phyloP scores from a whole-genome alignment of 1,140 invertebrate species.

The Cyclina sinensis region DNA sequence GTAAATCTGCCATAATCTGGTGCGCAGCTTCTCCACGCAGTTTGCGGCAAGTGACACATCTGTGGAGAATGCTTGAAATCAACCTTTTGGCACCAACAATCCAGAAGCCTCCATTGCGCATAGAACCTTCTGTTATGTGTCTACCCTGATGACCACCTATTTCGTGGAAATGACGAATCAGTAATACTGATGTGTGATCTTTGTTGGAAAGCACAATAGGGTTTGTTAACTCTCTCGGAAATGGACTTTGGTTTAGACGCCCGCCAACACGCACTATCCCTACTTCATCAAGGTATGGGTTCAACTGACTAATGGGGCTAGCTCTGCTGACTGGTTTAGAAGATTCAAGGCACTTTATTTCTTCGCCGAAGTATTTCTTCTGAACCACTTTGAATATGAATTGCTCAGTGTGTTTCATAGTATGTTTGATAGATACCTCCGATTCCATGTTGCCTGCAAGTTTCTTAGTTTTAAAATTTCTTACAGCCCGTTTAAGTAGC shows the following conservation, averaged over 20 bases:
- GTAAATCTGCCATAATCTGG: conserved; percentile 73
- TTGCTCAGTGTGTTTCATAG: too few species aligned
- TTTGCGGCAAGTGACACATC: conserved; percentile 70
- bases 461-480: background rate
- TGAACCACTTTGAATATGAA: too few species aligned
- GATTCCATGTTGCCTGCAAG: background rate
- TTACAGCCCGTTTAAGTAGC: background rate
- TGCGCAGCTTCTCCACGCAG: conserved; percentile 21
- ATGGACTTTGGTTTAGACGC: conserved; percentile 12
- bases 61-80: conserved; percentile 60
- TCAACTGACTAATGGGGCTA: background rate
- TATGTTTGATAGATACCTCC: conserved; percentile 2
- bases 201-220: conserved; percentile 65
- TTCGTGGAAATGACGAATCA: conserved; percentile 65
- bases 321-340: background rate
- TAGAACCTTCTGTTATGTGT: conserved; percentile 52
- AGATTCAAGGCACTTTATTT: background rate
- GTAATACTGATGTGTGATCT: conserved; percentile 53
- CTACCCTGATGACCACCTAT: conserved; percentile 68
- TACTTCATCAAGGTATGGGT: conserved; percentile 11
- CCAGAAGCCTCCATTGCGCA: conserved; percentile 69
- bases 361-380: background rate
- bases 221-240: conserved; percentile 45
- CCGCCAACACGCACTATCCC: conserved; percentile 69
- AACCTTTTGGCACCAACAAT: conserved; percentile 49